Evolutionary conservation across 2,797 vertebrate species (phyloP), one percentile per base, ranked within the genome.

Genomic region (Lophius americanus): DNA sequence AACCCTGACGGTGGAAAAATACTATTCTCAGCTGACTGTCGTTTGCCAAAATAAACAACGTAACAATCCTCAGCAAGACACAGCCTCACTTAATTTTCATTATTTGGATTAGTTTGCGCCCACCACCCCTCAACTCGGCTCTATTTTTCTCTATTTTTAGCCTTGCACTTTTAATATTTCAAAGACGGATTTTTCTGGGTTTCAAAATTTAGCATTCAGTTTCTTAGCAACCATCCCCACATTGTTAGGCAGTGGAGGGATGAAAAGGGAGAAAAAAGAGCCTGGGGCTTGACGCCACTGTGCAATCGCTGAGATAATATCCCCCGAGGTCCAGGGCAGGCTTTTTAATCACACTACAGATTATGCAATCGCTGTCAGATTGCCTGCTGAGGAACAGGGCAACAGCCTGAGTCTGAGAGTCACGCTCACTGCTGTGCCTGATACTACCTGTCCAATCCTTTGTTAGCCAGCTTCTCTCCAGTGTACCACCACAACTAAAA

Each of bases 201-300:
- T 87, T 90, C 89, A 85, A 91, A 92, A 93, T 93, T 91, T 93
- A 90, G 93, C 92, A 93, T 95, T 93, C 88, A 91, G 93, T 94
- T 93, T 90, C 94, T 76, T 91, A 86, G 94, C 92, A 92, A 95
- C 93, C 63, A 78, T 91, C 88, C 91, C 86, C 78, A 83, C 90
- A 91, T 89, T 87, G 89, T 90, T 87, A 81, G 89, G 78, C 72
- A 74, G 79, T 6, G 64, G 52, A 77, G 59, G 68, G 87, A 84
- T 77, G 76, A 86, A 87, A 71, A 83, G 85, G 78, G 76, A 75
- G 79, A 70, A 60, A 47, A 55, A 65, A 62, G 67, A 81, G 73
- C 69, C 63, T 41, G 51, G 58, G 65, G 76, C 75, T 79, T 69
- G 70, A 82, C 49, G 47, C 80, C 81, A 62, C 78, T 63, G 75